Evolutionary conservation across 2,888 invertebrate species (phyloP).

Genomic region (Drosophila vallismaia): DNA sequence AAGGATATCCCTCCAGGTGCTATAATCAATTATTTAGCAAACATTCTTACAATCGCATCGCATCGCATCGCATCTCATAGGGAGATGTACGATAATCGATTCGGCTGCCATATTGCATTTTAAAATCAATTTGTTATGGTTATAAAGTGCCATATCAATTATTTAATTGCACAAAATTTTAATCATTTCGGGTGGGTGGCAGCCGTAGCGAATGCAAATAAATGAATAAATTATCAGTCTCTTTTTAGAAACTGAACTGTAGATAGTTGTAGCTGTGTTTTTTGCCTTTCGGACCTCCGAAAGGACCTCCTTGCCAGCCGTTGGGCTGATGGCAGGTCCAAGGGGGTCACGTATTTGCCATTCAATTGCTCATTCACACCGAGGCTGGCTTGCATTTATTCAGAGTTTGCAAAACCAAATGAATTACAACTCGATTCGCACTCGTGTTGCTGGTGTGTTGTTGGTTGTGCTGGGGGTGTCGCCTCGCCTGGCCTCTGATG

Average conservation of each 20-base stretch:
- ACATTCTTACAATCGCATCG: background rate
- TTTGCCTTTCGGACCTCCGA: too few species aligned
- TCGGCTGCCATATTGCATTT: conserved; percentile 2
- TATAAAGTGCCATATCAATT: conserved; percentile 3
- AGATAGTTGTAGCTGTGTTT: too few species aligned
- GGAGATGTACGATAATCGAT: background rate
- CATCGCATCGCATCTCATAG: too few species aligned
- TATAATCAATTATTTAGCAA: conserved; percentile 20
- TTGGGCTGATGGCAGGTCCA: background rate
- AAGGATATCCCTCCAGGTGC: background rate
- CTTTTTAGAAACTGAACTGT: too few species aligned
- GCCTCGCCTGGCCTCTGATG: conserved; percentile 38
- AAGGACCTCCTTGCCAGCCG: too few species aligned
- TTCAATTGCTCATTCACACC: conserved; percentile 24
- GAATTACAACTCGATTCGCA: conserved; percentile 45
- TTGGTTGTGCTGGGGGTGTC: conserved; percentile 25
- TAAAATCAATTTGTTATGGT: background rate
- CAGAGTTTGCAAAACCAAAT: conserved; percentile 14
- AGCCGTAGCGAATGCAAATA: background rate
- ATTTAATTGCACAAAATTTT: conserved; percentile 1
- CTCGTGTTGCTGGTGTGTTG: background rate
- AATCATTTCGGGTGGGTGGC: background rate
- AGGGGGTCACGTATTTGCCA: conserved; percentile 26
- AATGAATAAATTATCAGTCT: too few species aligned
- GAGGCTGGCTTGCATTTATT: conserved; percentile 16